Percentiles rank a stretch among this genome's conserved stretches.
phyloP scores from a whole-genome alignment of 2,888 invertebrate species.

The Odontothrips loti region DNA sequence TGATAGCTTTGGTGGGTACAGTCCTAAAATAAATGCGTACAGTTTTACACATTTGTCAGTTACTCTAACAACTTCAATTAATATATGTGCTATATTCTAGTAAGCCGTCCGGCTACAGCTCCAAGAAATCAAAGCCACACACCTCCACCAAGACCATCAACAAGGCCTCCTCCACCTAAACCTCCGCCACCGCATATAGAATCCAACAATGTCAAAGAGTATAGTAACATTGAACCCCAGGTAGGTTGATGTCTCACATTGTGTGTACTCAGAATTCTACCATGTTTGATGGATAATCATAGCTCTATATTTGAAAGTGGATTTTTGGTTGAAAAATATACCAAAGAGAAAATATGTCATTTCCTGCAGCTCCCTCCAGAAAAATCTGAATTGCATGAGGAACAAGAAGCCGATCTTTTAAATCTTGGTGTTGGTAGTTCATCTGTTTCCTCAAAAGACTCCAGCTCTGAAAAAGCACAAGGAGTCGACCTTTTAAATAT shows the following conservation, averaged over 20 bases:
- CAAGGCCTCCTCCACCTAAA: constrained; percentile 36
- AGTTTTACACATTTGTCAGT: not conserved
- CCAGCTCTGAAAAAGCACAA: not conserved
- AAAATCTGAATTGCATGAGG: not conserved
- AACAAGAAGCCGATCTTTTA: constrained; percentile 35
- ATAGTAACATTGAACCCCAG: not conserved
- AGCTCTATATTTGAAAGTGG: not conserved
- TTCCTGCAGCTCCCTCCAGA: not conserved
- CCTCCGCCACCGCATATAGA: constrained; percentile 38
- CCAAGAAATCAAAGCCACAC: constrained; percentile 34
- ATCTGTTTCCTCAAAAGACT: not conserved
- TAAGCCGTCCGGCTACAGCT: constrained; percentile 48
- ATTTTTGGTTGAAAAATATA: too few relatives aligned
- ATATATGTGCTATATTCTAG: constrained; percentile 41
- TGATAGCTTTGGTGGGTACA: constrained; percentile 69
- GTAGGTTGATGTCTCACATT: not conserved
- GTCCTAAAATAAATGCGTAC: constrained; percentile 17
- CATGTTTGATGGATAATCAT: not conserved
- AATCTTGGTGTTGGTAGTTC: constrained; percentile 32
- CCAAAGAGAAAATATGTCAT: not conserved
- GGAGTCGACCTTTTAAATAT: constrained; percentile 29
- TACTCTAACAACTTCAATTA: not conserved
- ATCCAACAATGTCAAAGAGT: not conserved
- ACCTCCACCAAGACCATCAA: constrained; percentile 4
- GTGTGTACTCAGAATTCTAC: not conserved